Evolutionary conservation across 2,113 vertebrate genomes (phyloP).

Genomic region (Osmerus mordax): DNA sequence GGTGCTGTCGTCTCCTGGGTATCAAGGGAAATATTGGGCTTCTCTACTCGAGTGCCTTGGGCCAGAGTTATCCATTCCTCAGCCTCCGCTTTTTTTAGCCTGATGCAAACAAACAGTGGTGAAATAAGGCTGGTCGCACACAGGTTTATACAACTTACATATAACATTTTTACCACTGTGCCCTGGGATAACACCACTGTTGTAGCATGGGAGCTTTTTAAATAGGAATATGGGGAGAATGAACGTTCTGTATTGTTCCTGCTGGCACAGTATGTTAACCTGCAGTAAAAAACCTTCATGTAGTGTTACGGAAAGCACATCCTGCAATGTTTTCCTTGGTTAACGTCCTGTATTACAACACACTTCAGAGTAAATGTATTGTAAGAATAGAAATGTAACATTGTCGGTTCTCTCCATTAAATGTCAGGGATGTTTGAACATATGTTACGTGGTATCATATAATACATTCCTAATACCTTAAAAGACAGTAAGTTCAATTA

Average conservation of each 20-base stretch:
- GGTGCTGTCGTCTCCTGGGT: slow-evolving; percentile 29
- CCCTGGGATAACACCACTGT: slow-evolving; percentile 1
- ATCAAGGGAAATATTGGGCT: slow-evolving; percentile 32
- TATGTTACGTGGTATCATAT: slow-evolving; percentile 46
- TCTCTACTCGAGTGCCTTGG: slow-evolving; percentile 15
- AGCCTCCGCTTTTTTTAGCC: slow-evolving; percentile 23
- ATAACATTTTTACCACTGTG: neutral
- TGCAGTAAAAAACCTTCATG: neutral
- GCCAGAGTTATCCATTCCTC: slow-evolving; percentile 29
- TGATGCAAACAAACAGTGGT: slow-evolving; percentile 15
- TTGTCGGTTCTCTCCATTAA: neutral
- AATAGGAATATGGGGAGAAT: neutral
- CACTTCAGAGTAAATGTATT: neutral
- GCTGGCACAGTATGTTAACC: neutral
- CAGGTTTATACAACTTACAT: slow-evolving; percentile 28
- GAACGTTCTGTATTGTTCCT: neutral
- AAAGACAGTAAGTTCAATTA: slow-evolving; percentile 50
- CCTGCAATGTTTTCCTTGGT: neutral
- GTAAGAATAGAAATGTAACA: neutral
- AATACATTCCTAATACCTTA: slow-evolving; percentile 29
- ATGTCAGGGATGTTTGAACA: slow-evolving; percentile 11
- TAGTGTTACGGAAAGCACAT: neutral
- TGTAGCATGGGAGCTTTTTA: neutral
- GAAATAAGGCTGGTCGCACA: slow-evolving; percentile 24
- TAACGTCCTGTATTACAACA: neutral